A percentile compares a stretch with the other conserved stretches of the same genome.
Evolutionary conservation across 2,113 vertebrate species (phyloP).

Genomic region (Macquaria australasica): DNA sequence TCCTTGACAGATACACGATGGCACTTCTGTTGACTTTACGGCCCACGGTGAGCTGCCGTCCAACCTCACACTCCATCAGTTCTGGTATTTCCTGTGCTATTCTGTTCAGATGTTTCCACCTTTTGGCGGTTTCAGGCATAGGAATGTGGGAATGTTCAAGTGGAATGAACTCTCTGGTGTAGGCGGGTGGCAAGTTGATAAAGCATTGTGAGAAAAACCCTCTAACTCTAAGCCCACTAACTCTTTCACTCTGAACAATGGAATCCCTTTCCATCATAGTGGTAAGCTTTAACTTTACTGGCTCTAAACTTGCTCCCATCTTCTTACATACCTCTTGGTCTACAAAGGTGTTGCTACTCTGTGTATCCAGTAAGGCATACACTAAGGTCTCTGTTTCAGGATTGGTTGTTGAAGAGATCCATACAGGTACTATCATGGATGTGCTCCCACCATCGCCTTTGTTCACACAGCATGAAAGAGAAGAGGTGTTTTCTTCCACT

Average conservation of each 20-base stretch:
- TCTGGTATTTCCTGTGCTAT: slow-evolving; percentile 29
- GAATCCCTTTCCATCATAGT: slow-evolving; percentile 20
- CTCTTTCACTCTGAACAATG: not conserved
- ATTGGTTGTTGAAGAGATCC: not conserved
- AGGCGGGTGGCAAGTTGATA: slow-evolving; percentile 15
- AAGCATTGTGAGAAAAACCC: slow-evolving; percentile 2
- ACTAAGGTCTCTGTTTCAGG: slow-evolving; percentile 17
- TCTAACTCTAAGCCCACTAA: not conserved
- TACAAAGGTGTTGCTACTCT: slow-evolving; percentile 12
- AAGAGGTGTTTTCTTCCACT: not conserved
- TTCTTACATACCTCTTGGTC: slow-evolving; percentile 8
- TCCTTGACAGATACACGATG: not conserved
- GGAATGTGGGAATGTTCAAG: slow-evolving; percentile 35
- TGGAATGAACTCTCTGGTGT: slow-evolving; percentile 20
- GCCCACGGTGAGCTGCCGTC: slow-evolving; percentile 1
- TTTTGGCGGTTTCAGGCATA: not conserved
- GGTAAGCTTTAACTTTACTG: slow-evolving; percentile 7
- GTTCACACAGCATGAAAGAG: not conserved
- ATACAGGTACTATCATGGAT: slow-evolving; percentile 10
- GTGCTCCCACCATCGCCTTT: slow-evolving; percentile 2
- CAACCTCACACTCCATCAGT: slow-evolving; percentile 28
- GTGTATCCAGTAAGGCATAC: slow-evolving; percentile 1
- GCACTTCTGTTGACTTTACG: slow-evolving; percentile 9
- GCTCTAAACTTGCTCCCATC: not conserved
- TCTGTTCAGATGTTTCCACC: slow-evolving; percentile 30